Evolutionary conservation across 2,797 vertebrate genomes (phyloP).

Genomic region (Thaleichthys pacificus): DNA sequence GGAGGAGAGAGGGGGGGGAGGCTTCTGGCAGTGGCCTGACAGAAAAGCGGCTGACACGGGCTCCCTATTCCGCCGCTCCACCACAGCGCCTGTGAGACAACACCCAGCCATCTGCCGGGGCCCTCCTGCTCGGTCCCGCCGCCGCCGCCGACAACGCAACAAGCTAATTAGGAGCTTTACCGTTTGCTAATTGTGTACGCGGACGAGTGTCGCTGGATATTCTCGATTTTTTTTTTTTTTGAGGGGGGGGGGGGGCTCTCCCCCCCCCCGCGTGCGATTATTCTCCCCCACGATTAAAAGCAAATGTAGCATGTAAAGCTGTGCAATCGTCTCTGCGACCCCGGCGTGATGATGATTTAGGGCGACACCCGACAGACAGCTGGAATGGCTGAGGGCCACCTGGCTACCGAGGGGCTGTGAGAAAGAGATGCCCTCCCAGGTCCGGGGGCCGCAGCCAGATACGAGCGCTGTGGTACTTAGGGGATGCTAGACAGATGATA

Average conservation of each 20-base stretch:
- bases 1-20: neutral
- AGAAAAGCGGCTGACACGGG: constrained; percentile 55
- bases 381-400: constrained; percentile 72
- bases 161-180: constrained; percentile 70
- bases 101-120: constrained; percentile 63
- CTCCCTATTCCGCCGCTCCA: constrained; percentile 36
- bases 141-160: constrained; percentile 59
- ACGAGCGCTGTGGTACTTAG: constrained; percentile 34
- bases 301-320: constrained; percentile 44
- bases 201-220: constrained; percentile 63
- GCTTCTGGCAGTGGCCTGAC: constrained; percentile 33
- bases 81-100: constrained; percentile 56
- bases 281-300: constrained; percentile 27
- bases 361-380: constrained; percentile 75
- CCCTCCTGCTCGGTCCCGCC: constrained; percentile 35
- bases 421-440: constrained; percentile 32
- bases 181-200: constrained; percentile 62
- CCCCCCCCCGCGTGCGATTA: neutral
- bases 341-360: constrained; percentile 63
- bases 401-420: constrained; percentile 60
- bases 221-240: constrained; percentile 50
- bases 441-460: constrained; percentile 49
- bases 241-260: constrained; percentile 23
- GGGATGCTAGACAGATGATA: constrained; percentile 56
- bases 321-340: constrained; percentile 55